Percentiles rank a stretch among this genome's conserved stretches.
These are phyloP conservation scores for silkworm (Bombyx mori) DNA, from an alignment of 1,140 invertebrate species.

Conservation along the genomic window ASM3026992v2 NC_085116.1:11504001-11504500, in stretches of 20 bases:
- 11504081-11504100: not conserved
- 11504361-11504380: no score
- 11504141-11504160: slow-evolving; percentile 1
- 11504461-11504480: not conserved
- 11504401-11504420: no score
- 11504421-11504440: not conserved
- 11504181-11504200: slow-evolving; percentile 6
- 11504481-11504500: no score
- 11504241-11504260: slow-evolving; percentile 18
- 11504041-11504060: no score
- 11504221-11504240: slow-evolving; percentile 13
- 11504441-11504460: not conserved
- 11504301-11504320: slow-evolving; percentile 3
- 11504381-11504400: no score
- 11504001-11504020: no score
- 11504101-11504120: no score
- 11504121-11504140: not conserved
- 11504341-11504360: no score
- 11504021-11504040: no score
- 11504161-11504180: slow-evolving; percentile 3
- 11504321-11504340: no score
- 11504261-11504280: slow-evolving; percentile 17
- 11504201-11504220: slow-evolving; percentile 17
- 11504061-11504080: no score
- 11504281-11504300: slow-evolving; percentile 21